These are phyloP conservation scores for Dolichopus griseipennis DNA, from an alignment of 2,888 invertebrate species.

Conservation along the genomic window DNA sequence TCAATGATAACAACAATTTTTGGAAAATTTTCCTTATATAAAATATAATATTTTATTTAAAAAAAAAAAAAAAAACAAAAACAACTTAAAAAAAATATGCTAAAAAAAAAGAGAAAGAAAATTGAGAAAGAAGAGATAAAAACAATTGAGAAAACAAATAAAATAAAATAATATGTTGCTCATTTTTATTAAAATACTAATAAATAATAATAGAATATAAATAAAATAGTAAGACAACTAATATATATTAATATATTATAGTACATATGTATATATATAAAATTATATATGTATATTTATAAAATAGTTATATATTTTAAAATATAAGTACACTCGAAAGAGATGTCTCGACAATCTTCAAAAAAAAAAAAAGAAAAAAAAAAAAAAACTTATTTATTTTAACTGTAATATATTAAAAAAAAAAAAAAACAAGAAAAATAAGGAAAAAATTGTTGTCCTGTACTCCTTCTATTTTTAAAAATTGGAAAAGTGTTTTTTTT, in stretches of 20 bases:
- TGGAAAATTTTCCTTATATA: too few species aligned
- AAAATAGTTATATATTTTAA: background rate
- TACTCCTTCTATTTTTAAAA: too few species aligned
- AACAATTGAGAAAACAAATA: too few species aligned
- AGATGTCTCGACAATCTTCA: conserved; percentile 3
- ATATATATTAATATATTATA: too few species aligned
- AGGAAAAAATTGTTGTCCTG: too few species aligned
- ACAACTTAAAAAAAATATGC: background rate
- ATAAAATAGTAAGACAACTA: background rate
- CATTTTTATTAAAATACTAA: background rate
- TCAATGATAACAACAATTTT: too few species aligned
- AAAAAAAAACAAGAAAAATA: too few species aligned
- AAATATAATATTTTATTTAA: too few species aligned
- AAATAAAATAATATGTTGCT: background rate
- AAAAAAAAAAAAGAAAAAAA: background rate
- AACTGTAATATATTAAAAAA: too few species aligned
- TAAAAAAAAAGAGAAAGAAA: too few species aligned
- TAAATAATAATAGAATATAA: background rate
- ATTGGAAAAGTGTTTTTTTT: too few species aligned
- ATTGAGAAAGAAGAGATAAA: too few species aligned
- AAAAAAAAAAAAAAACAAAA: background rate
- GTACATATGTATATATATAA: background rate
- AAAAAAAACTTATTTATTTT: background rate
- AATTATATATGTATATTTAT: background rate
- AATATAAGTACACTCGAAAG: conserved; percentile 2